A percentile compares a stretch with the other conserved stretches of the same genome.
phyloP scores from a whole-genome alignment of 2,888 invertebrate genomes.

The Mythimna albipuncta region DNA sequence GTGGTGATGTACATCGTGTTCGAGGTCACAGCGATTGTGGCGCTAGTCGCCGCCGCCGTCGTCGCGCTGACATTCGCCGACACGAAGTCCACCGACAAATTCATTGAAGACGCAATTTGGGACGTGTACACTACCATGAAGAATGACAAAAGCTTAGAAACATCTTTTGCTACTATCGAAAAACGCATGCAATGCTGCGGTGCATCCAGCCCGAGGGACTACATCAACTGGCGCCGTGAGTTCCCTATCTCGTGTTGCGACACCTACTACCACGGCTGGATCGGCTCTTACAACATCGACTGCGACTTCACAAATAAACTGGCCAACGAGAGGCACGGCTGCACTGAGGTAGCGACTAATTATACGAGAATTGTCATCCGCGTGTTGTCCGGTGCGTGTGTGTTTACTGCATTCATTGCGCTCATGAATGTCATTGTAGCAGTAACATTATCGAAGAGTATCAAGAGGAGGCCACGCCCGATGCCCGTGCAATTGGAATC shows the following conservation, averaged over 20 bases:
- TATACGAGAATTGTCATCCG: constrained; percentile 81
- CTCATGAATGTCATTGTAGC: constrained; percentile 75
- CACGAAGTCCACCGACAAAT: constrained; percentile 78
- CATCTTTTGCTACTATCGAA: constrained; percentile 79
- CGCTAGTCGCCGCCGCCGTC: constrained; percentile 73
- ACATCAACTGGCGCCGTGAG: constrained; percentile 81
- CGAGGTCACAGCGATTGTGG: constrained; percentile 73
- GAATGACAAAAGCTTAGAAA: constrained; percentile 72
- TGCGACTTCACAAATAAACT: constrained; percentile 85
- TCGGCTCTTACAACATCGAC: constrained; percentile 79
- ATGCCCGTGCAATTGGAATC: constrained; percentile 75
- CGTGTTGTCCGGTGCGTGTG: constrained; percentile 75
- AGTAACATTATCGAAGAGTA: constrained; percentile 70
- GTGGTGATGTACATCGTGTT: constrained; percentile 75
- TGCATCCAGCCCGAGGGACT: constrained; percentile 83
- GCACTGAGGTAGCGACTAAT: constrained; percentile 80
- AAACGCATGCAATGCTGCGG: constrained; percentile 85
- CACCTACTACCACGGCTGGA: constrained; percentile 82
- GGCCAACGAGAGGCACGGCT: constrained; percentile 86
- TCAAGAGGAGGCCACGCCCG: constrained; percentile 72
- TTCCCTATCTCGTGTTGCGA: constrained; percentile 87
- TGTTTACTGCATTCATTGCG: constrained; percentile 79
- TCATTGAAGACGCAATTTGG: constrained; percentile 85
- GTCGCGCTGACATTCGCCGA: constrained; percentile 82
- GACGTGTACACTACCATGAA: constrained; percentile 82